Base-by-base conservation (phyloP, 35 echinoderm and acorn worm species). In the Heliocidaris erythrogramma region DNA sequence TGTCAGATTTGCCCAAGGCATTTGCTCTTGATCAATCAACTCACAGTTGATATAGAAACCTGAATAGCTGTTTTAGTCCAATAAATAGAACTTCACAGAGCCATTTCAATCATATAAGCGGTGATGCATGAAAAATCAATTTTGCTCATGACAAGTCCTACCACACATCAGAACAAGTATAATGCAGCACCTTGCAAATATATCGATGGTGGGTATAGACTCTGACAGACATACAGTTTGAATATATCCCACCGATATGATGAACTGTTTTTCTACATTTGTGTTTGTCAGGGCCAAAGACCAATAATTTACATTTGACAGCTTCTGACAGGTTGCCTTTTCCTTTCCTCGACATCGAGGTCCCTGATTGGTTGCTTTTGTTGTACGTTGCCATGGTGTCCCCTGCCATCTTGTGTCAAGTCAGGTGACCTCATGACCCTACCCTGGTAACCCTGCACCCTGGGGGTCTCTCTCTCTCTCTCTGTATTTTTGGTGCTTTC, bases 331-430 rank as follows among this genome's bases (percentile, higher is more conserved):
- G 14, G 21, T 78, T n/a, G 65, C 27, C 27, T 78, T 78, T 21
- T 78, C 8, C 27, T 71, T 71, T 78, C 7, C 27, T 78, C 21
- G 65, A 56, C 27, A 78, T 78, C 27, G 65, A 18, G 18, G 27
- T 78, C 13, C 8, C 31, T 48, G 30, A 89, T 89, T 89, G 87
- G 87, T 48, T 48, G 47, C 87, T 48, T 48, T 48, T 89, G 47
- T 89, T 32, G 31, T 89, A 32, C 11, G 87, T 89, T 89, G 87
- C 87, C 87, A 89, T 89, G 87, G 87, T 24, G 87, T 32, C 47
- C 31, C 87, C 31, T 31, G 12, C 31, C 87, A 47, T 13, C 31
- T 17, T 17, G 86, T 88, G 31, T 89, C 87, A 47, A 48, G 31
- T 47, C 87, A 89, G 87, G 2, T 89, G 87, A 32, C 87, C 87